Evolutionary conservation across 2,888 invertebrate species (phyloP).

Genomic region (Melanargia galathea): DNA sequence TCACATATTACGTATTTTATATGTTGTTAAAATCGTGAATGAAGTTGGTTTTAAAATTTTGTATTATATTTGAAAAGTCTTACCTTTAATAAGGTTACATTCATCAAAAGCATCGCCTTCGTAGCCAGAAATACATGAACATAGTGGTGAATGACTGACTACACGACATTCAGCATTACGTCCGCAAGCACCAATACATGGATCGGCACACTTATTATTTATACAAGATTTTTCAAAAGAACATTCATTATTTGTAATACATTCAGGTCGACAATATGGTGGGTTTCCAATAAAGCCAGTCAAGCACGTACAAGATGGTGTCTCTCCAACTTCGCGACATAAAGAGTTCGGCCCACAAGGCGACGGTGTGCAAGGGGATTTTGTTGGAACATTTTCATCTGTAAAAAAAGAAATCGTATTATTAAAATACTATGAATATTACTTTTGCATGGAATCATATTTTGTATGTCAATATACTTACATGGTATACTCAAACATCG

Average conservation of each 20-base stretch:
- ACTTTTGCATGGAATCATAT: background rate
- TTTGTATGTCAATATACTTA: conserved; percentile 50
- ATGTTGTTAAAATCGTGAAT: background rate
- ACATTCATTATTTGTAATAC: conserved; percentile 91
- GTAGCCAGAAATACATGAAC: conserved; percentile 87
- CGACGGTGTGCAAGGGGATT: conserved; percentile 84
- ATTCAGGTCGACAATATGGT: conserved; percentile 90
- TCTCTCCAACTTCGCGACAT: conserved; percentile 81
- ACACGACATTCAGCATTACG: conserved; percentile 89
- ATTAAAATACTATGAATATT: background rate
- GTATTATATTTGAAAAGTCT: background rate
- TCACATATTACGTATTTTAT: conserved; percentile 6
- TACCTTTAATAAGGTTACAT: conserved; percentile 78
- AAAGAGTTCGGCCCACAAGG: conserved; percentile 92
- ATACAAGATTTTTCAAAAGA: conserved; percentile 88
- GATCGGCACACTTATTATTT: conserved; percentile 89
- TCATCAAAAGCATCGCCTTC: conserved; percentile 90
- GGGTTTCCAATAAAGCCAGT: conserved; percentile 88
- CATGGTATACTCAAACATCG: conserved; percentile 77
- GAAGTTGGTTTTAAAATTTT: conserved; percentile 1
- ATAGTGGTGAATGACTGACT: conserved; percentile 92
- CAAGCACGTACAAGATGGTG: conserved; percentile 87
- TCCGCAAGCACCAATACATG: conserved; percentile 91
- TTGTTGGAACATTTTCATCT: conserved; percentile 58
- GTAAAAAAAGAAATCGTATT: conserved; percentile 25